These are phyloP conservation scores for Vollenhovia emeryi DNA, from an alignment of 1,140 invertebrate species.

Conservation along the genomic window DNA sequence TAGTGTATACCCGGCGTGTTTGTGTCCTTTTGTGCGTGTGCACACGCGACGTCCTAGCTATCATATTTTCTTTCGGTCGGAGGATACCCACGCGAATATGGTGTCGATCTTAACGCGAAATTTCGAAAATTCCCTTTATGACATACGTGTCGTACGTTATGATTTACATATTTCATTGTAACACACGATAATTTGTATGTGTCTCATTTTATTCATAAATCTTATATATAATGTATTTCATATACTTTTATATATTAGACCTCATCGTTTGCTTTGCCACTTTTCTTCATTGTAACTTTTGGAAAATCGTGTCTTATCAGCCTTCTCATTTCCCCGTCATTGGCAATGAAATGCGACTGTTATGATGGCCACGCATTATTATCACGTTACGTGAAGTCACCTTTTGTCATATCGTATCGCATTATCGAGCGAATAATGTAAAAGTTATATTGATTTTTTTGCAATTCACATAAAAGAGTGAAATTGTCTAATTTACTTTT, in stretches of 20 bases:
- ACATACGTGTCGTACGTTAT: too few species aligned
- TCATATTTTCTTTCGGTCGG: background rate
- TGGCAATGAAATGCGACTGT: background rate
- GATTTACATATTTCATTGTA: too few species aligned
- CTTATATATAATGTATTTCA: background rate
- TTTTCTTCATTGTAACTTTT: background rate
- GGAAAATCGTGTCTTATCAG: background rate
- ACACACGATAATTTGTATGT: too few species aligned
- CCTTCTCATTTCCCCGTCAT: background rate
- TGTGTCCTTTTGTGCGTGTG: conserved; percentile 1
- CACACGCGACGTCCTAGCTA: background rate
- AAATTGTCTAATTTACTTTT: conserved; percentile 18
- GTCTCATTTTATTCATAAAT: background rate
- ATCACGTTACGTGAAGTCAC: background rate
- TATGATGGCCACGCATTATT: background rate
- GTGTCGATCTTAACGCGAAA: background rate
- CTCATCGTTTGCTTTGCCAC: background rate
- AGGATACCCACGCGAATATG: background rate
- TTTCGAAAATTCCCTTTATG: background rate
- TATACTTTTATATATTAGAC: background rate
- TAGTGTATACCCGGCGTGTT: conserved; percentile 11
- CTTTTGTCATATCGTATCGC: background rate
- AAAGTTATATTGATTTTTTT: conserved; percentile 24
- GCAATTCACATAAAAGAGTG: conserved; percentile 7
- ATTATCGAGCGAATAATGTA: background rate